Evolutionary conservation across 2,888 invertebrate genomes (phyloP), one percentile per base, ranked within the genome.

Genomic region (Sphaerophoria rueppellii): DNA sequence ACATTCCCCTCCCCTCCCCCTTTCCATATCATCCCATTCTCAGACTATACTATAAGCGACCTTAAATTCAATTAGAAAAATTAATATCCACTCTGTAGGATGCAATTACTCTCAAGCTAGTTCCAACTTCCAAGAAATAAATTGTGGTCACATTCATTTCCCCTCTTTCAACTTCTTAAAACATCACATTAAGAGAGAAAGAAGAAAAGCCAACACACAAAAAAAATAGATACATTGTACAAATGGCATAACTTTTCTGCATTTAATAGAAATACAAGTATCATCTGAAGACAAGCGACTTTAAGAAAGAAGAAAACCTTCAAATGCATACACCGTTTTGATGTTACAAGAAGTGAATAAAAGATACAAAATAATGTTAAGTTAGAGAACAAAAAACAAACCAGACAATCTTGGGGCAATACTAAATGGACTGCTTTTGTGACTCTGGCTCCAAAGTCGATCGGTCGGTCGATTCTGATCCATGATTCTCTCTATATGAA

Each of bases 21-120:
- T 7, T 46, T 24, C 6, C 14, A 0, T 35, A 1, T 0, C 34
- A 37, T 16, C 77, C 58, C 16, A 11, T 6, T 12, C 57, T 60
- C 52, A 54, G 24, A 24, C 24, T 24, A 72, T 72, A 24, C 24
- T 24, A 72, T 72, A 60, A 67, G 52, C 71, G 77, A 81, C 65
- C 77, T 81, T 81, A 76, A 71, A 81, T 81, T 81, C 81, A 76
- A 81, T 81, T 81, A 67, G 32, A 78, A 78, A 60, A 72, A 73
- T 60, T 50, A 79, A 58, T 69, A 55, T 74, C 79, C 55, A 61
- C 54, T 52, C 70, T 24, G 67, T 67, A 58, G 37, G 57, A 54
- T 40, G 61, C 67, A 4, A 65, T 40, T 35, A 60, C 46, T 60
- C 32, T 48, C 24, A 24, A 24, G 24, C 24, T 24, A 24, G 24